Evolutionary conservation across 23 tunicate species (phyloP), one percentile per base, ranked within the genome.

Genomic region (Aplidium turbinatum): DNA sequence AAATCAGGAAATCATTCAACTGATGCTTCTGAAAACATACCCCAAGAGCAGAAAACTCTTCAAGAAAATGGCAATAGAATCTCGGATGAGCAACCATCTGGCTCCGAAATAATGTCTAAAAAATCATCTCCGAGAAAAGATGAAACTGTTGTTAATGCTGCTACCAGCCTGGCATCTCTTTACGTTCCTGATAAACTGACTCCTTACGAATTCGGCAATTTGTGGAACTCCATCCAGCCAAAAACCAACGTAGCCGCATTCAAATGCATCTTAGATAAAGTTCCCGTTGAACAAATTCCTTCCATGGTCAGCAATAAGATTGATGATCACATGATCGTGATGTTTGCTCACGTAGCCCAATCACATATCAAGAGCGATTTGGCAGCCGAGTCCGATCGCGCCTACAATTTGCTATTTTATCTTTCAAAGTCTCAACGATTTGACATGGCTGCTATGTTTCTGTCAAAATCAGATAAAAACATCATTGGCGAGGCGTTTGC

Each of bases 371-470:
- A 11, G n/a, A 47, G 35, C 6, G 54, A 61, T 2, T 22, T 36
- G 16, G 61, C 52, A 1, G 42, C 63, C 6, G 79, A 72, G 19
- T 46, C 27, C 11, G 70, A 38, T 24, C 85, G 80, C 19, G 89
- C 89, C 3, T 89, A 58, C 35, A 72, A 70, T 13, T 55, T 89
- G 30, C 27, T 89, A 35, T 2, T 13, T 16, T 31, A 77, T 22
- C 57, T 89, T 28, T 48, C 84, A 1, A 77, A 70, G 70, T 85
- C 89, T 38, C 50, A 76, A n/a, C 54, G 96, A 19, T 88, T 88
- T 48, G 34, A 75, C 25, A 81, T 88, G 83, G 87, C 87, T 9
- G 83, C 87, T 23, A 88, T 88, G 96, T 88, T 88, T 50, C 83
- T 88, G 2, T 65, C 74, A 0, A 39, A 76, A 30, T 2, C 35